These are phyloP conservation scores for Heliconius melpomene DNA, from an alignment of 1,140 invertebrate species.

Conservation along the genomic window DNA sequence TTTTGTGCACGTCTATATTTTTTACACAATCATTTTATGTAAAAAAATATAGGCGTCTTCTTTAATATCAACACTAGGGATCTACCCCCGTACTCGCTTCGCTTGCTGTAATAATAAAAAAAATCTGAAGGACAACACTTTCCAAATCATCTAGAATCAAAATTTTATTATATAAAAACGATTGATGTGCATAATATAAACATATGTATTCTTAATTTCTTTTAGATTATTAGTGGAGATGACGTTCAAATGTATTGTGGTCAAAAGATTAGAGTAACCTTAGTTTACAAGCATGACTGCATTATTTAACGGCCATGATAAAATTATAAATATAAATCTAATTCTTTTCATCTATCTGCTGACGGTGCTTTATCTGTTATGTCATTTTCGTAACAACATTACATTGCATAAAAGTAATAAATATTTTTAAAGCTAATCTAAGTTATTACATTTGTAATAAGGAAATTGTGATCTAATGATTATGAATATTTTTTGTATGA, in stretches of 20 bases:
- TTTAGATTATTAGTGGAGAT: not conserved
- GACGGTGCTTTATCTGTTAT: slow-evolving; percentile 27
- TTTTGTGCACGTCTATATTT: too few relatives aligned
- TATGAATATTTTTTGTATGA: slow-evolving; percentile 6
- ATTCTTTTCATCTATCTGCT: slow-evolving; percentile 5
- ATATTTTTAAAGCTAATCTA: slow-evolving; percentile 33
- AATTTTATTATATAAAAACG: too few relatives aligned
- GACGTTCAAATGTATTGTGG: not conserved
- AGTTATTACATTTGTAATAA: slow-evolving; percentile 31
- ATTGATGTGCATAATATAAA: not conserved
- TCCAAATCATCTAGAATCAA: too few relatives aligned
- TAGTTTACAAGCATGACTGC: slow-evolving; percentile 3
- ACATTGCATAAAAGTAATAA: slow-evolving; percentile 34
- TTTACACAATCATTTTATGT: too few relatives aligned
- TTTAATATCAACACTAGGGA: too few relatives aligned
- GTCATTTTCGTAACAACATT: slow-evolving; percentile 29
- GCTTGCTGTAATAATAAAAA: too few relatives aligned
- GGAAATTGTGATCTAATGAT: slow-evolving; percentile 27
- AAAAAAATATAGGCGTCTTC: too few relatives aligned
- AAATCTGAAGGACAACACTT: too few relatives aligned
- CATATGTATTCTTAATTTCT: not conserved
- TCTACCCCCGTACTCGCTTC: too few relatives aligned
- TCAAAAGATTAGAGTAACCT: not conserved
- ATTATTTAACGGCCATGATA: not conserved
- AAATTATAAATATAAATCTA: not conserved